A percentile compares a stretch with the other conserved stretches of the same genome.
Evolutionary conservation across 2,888 invertebrate genomes (phyloP).

Genomic region (Cheiracanthium punctorium): DNA sequence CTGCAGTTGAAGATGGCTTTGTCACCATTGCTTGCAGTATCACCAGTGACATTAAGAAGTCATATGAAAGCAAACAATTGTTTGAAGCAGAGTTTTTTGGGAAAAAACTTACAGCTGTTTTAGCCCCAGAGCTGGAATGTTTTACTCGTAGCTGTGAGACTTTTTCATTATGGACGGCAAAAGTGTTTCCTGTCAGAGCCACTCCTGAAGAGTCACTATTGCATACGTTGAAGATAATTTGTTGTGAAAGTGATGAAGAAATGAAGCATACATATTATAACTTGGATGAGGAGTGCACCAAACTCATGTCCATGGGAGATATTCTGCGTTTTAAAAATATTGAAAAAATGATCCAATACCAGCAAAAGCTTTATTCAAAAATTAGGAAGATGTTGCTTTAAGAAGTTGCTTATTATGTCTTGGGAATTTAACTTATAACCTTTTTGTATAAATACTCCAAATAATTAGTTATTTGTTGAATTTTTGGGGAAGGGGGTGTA

Average conservation of each 20-base stretch:
- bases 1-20: conserved; percentile 67
- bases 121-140: not conserved
- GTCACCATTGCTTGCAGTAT: conserved; percentile 72
- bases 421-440: too few relatives aligned
- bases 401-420: too few relatives aligned
- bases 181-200: conserved; percentile 67
- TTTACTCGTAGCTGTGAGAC: conserved; percentile 7
- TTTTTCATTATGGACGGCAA: conserved; percentile 71
- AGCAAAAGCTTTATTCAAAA: conserved; percentile 39
- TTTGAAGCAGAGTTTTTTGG: conserved; percentile 57
- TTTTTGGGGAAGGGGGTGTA: too few relatives aligned
- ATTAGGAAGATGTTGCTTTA: not conserved
- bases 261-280: not conserved
- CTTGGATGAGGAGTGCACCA: not conserved
- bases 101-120: conserved; percentile 29
- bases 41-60: conserved; percentile 71
- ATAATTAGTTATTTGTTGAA: too few relatives aligned
- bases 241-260: conserved; percentile 16
- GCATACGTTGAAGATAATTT: conserved; percentile 65
- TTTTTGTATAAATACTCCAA: too few relatives aligned
- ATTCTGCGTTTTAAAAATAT: conserved; percentile 60
- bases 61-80: not conserved
- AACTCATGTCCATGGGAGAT: conserved; percentile 63
- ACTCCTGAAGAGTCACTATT: conserved; percentile 71
- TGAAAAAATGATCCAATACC: conserved; percentile 55